Base-by-base conservation (phyloP, 2,797 vertebrate species). In the Florisuga fusca region DNA sequence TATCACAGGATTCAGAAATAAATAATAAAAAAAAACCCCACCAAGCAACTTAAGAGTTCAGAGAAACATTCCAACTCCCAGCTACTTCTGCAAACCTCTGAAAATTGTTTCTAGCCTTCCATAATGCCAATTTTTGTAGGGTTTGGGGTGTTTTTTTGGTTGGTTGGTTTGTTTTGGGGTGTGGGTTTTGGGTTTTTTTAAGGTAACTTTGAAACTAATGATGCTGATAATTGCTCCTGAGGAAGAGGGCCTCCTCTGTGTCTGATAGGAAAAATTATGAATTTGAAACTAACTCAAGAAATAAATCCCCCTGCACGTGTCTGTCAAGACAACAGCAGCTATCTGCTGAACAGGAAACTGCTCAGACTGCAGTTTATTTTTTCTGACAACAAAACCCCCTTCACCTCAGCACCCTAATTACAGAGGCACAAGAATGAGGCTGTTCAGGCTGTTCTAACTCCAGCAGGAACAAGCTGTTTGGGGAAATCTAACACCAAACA, bases 51-150 rank as follows among this genome's bases (percentile, higher is more conserved):
- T 54, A 23, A 26, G 27, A 22, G 12, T 12, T 26, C 18, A 82
- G n/a, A 58, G 51, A 79, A 94, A 58, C 6, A 48, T 19, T 75
- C 41, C 22, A 71, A 58, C 11, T 15, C 19, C 23, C 22, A 75
- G 23, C 33, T 73, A 12, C 15, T 57, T 61, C 15, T 8, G 12
- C 18, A 69, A 82, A 11, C 6, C 2, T 48, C 29, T n/a, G 12
- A 33, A 51, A 89, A 67, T 4, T 14, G 7, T 21, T 92, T 38
- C 48, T 34, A 2, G 4, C 15, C 15, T 58, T 33, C 6, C 20
- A 1, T 3, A 67, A 45, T 7, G 22, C 13, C 14, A 16, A 0
- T 2, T 58, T 57, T 38, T 22, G 0, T 5, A 59, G 9, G 5
- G 10, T 54, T 54, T 54, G 33, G 57, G 21, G 38, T 38, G 13